phyloP scores from a whole-genome alignment of 2,113 vertebrate genomes.

The Alethe diademata region DNA sequence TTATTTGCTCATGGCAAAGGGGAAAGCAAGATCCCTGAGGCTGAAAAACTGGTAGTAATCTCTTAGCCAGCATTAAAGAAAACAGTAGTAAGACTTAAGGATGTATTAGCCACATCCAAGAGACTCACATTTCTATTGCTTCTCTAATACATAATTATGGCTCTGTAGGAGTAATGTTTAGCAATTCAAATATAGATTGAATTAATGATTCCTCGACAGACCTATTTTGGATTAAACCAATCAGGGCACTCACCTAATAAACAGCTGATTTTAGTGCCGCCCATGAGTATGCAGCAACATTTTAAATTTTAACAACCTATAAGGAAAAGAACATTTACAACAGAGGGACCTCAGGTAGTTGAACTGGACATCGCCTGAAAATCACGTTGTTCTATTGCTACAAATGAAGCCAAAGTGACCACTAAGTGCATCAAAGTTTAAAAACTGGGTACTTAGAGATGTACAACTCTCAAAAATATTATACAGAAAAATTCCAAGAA shows the following conservation, averaged over 20 bases:
- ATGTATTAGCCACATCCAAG: not conserved
- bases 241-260: not conserved
- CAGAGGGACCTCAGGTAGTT: slow-evolving; percentile 35
- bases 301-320: not conserved
- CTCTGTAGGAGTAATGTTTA: slow-evolving; percentile 1
- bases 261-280: not conserved
- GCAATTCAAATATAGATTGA: slow-evolving; percentile 44
- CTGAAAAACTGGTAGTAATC: slow-evolving; percentile 12
- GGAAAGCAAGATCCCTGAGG: slow-evolving; percentile 44
- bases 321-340: slow-evolving; percentile 31
- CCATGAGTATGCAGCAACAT: not conserved
- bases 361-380: slow-evolving; percentile 8
- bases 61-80: slow-evolving; percentile 15
- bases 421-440: slow-evolving; percentile 12
- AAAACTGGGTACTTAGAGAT: not conserved
- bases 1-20: not conserved
- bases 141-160: slow-evolving; percentile 53
- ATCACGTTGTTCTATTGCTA: slow-evolving; percentile 42
- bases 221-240: slow-evolving; percentile 22
- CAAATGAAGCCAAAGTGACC: slow-evolving; percentile 36
- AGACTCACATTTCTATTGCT: slow-evolving; percentile 46
- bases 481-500: not conserved
- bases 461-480: not conserved
- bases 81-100: not conserved
- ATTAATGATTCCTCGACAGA: slow-evolving; percentile 33